Evolutionary conservation across 2,888 invertebrate genomes (phyloP).

Genomic region (Oeneis ivallda): DNA sequence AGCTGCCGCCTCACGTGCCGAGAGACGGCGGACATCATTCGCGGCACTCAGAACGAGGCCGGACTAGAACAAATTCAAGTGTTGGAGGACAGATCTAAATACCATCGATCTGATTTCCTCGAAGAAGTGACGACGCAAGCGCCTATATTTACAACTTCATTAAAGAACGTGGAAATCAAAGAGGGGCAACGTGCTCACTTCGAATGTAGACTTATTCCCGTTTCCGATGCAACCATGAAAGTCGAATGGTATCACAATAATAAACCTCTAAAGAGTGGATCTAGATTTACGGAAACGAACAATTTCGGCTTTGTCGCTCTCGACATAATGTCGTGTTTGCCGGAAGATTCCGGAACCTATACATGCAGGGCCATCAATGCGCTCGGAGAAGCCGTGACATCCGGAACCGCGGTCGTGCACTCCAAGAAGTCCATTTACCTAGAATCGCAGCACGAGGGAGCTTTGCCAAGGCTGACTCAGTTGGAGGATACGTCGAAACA

Average conservation of each 20-base stretch:
- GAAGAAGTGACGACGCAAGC: slow-evolving; percentile 95
- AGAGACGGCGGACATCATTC: slow-evolving; percentile 90
- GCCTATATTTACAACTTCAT: slow-evolving; percentile 95
- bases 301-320: slow-evolving; percentile 99
- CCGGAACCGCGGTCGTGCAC: slow-evolving; percentile 91
- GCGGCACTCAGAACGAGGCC: slow-evolving; percentile 92
- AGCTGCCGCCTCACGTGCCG: slow-evolving; percentile 87
- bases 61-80: slow-evolving; percentile 94
- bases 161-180: slow-evolving; percentile 95
- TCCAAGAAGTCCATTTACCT: slow-evolving; percentile 92
- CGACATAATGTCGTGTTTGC: slow-evolving; percentile 96
- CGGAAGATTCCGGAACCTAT: slow-evolving; percentile 98
- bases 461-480: slow-evolving; percentile 89
- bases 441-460: slow-evolving; percentile 94
- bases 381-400: slow-evolving; percentile 95
- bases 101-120: slow-evolving; percentile 86
- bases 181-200: slow-evolving; percentile 97
- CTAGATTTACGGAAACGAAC: slow-evolving; percentile 96
- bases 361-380: slow-evolving; percentile 96
- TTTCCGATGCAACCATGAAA: slow-evolving; percentile 95
- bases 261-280: slow-evolving; percentile 93
- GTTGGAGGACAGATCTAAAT: slow-evolving; percentile 91
- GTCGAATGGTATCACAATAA: slow-evolving; percentile 98
- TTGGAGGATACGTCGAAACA: slow-evolving; percentile 90
- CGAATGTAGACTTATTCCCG: slow-evolving; percentile 96